Base-by-base conservation (phyloP, 2,888 invertebrate genomes). In the Drepana falcataria region DNA sequence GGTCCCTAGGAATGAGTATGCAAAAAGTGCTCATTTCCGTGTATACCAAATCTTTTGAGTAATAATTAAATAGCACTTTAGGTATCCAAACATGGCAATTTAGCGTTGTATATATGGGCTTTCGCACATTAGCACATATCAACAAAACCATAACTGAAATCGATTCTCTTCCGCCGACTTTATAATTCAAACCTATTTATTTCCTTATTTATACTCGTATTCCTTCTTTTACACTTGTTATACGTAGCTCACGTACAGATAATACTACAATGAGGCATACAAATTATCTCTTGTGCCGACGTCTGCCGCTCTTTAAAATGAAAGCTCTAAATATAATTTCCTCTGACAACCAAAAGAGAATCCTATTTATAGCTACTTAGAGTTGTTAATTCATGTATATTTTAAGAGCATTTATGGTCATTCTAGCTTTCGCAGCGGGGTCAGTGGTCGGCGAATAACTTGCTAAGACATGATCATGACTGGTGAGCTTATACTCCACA, bases 361-460 rank as follows among this genome's bases (percentile, higher is more conserved):
- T 65, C 67, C 64, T 80, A 75, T 55, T 33, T 0, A 3, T 2
- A 21, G 49, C 7, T 0, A 0, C 0, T 52, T 73, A 81, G 65
- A 67, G 73, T 73, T 67, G 40, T 60, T 57, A 63, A 60, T 77
- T 44, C 55, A 56, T 49, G 49, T 9, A 37, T 52, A 51, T 41
- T 58, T 58, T 54, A 52, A 55, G 47, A 7, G 55, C 58, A 60
- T 56, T 61, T 68, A 64, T 71, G 66, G 75, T 65, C 72, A 68
- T 84, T 87, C 79, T 79, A 63, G 64, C 69, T 73, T 76, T 75
- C 60, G 60, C 66, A 55, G 54, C 58, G 75, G 71, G 88, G 88
- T 89, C 89, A 90, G 85, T 86, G 89, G 84, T 89, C 87, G 88
- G 85, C 83, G 86, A 80, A 90, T 87, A 90, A 87, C 88, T 87